Base-by-base conservation (phyloP, 2,888 invertebrate genomes). In the Meganola albula region DNA sequence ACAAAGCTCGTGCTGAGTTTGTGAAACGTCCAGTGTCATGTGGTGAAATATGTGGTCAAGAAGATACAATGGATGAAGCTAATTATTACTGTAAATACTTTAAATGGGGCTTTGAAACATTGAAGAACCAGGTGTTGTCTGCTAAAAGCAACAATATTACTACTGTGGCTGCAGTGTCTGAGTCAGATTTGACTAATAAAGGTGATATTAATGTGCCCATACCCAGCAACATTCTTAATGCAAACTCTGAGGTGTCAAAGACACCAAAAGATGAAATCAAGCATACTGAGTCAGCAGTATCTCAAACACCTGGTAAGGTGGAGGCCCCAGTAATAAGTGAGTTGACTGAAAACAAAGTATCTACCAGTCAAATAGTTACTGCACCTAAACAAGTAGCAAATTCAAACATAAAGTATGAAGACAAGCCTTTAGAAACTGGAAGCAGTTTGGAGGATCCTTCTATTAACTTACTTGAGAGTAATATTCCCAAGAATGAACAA, bases 51-150 rank as follows among this genome's bases (percentile, higher is more conserved):
- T 85, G 84, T 54, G 63, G 65, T 3, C 53, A 47, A 1, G 59
- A 59, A 2, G 68, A 69, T 6, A 10, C 52, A 3, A 64, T 61
- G 38, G 56, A 54, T 5, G 71, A 77, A 9, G 63, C 67, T 0
- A 79, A 74, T 30, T 73, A 57, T 36, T 77, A 54, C 37, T 85
- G 84, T 49, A 83, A 78, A 54, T 85, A 78, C 50, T 84, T 58
- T 38, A 71, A 74, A 40, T 80, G 72, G 74, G 80, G 80, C 1
- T 16, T 39, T 13, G 40, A 44, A 16, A 18, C 42, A 25, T 47
- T 80, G 21, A 60, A 57, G 10, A 34, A 21, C 13, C 40, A 29
- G 9, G 40, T 28, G 12, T 21, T 48, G 13, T 25, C 34, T 34
- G 24, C 24, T 4, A 46, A 49, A 31, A 46, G 38, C 6, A 31